These are phyloP conservation scores for Deroplatys truncata DNA, from an alignment of 2,888 invertebrate genomes.

Conservation along the genomic window DNA sequence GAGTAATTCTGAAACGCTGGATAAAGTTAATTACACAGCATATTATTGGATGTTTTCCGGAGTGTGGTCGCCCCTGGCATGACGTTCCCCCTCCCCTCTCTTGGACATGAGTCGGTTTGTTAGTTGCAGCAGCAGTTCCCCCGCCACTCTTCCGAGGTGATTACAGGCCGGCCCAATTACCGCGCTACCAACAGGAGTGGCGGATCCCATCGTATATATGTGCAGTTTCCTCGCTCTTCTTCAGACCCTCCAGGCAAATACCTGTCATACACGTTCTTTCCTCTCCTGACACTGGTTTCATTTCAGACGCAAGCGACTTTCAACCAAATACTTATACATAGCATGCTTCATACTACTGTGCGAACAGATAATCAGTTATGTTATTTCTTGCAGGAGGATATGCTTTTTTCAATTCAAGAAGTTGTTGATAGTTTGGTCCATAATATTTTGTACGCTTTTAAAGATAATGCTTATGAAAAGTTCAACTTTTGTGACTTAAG, in stretches of 20 bases:
- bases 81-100: not conserved
- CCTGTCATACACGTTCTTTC: not conserved
- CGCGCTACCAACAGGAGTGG: not conserved
- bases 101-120: not conserved
- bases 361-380: too few species aligned
- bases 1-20: not conserved
- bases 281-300: not conserved
- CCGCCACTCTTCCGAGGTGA: not conserved
- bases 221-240: not conserved
- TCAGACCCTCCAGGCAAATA: not conserved
- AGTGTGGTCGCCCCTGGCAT: not conserved
- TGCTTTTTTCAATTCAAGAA: too few species aligned
- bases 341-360: too few species aligned
- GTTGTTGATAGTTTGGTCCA: too few species aligned
- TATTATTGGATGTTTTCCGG: not conserved
- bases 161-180: conserved; percentile 23
- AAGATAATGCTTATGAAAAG: too few species aligned
- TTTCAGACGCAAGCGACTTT: not conserved
- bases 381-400: too few species aligned
- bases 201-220: not conserved
- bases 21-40: not conserved
- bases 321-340: not conserved
- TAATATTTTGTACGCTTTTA: too few species aligned
- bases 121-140: not conserved
- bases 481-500: too few species aligned